These are phyloP conservation scores for Caenorhabditis sp. DNA, from an alignment of 2,888 invertebrate genomes.

Conservation along the genomic window DNA sequence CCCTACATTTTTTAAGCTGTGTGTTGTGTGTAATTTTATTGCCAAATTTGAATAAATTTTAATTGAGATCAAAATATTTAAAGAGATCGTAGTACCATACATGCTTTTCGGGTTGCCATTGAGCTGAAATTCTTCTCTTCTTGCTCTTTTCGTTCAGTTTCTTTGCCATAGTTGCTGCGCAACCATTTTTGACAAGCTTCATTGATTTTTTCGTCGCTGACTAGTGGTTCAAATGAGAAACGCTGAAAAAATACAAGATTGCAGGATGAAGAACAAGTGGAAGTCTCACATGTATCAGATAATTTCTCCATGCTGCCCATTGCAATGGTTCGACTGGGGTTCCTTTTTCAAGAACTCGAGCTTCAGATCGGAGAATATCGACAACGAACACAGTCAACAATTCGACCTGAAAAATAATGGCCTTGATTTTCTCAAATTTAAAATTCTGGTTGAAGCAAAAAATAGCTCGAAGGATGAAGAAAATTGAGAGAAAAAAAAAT, in stretches of 20 bases:
- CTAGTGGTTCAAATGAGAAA: slow-evolving; percentile 16
- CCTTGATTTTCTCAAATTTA: no score
- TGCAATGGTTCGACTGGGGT: slow-evolving; percentile 33
- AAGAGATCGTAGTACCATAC: not conserved
- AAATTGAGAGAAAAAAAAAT: no score
- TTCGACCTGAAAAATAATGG: slow-evolving; percentile 46
- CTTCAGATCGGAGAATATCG: slow-evolving; percentile 43
- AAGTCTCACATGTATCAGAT: slow-evolving; percentile 26
- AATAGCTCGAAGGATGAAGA: no score
- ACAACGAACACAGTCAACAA: slow-evolving; percentile 38
- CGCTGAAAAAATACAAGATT: slow-evolving; percentile 8
- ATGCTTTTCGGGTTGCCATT: slow-evolving; percentile 1
- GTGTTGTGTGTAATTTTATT: no score
- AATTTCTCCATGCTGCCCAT: slow-evolving; percentile 40
- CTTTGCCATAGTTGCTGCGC: not conserved
- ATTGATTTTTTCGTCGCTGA: slow-evolving; percentile 18
- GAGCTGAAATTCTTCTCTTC: slow-evolving; percentile 10
- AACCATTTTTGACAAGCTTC: slow-evolving; percentile 20
- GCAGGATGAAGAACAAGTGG: no score
- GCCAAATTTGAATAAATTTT: not conserved
- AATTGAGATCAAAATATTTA: not conserved
- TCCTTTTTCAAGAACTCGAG: slow-evolving; percentile 19
- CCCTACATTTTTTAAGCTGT: not conserved
- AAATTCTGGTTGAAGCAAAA: no score
- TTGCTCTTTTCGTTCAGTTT: slow-evolving; percentile 4